Base-by-base conservation (phyloP, 2,797 vertebrate genomes). In the Lepilemur septentrionalis region DNA sequence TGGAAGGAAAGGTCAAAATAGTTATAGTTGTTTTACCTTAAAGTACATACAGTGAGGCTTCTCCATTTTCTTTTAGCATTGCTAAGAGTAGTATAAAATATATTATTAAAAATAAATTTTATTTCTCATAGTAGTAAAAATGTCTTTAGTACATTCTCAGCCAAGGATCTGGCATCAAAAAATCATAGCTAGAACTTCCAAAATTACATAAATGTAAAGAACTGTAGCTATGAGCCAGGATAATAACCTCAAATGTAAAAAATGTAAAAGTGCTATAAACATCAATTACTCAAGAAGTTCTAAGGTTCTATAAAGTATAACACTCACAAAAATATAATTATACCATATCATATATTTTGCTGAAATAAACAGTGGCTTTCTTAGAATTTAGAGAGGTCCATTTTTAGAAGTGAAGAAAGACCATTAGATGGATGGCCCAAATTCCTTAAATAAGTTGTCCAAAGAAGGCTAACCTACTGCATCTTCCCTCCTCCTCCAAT, bases 171-270 rank as follows among this genome's bases (percentile, higher is more conserved):
- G 5, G 28, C 3, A 59, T 81, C 59, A 50, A 89, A 59, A 75
- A 92, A 78, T 83, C 13, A 55, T 80, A 96, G 32, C 59, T 12
- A 69, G 25, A 57, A 61, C 8, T 4, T 59, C 35, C 63, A 32
- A 87, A 78, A 72, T 32, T 14, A 35, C 63, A 55, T 50, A 38
- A 61, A 50, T 30, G 3, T 78, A 88, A 95, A 90, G 32, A 90
- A 81, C 18, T 70, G 0, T 59, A 78, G 4, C 57, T 83, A 4
- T 18, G 25, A 94, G 35, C 8, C 25, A 80, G 20, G 30, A 65
- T 87, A 94, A 65, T 87, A 93, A 69, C 4, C 85, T 86, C 67
- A 85, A 84, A 91, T 73, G 4, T 79, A 79, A 82, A 79, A 86
- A 41, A 52, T 52, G 6, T 52, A 20, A 48, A 89, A 61, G 7